A percentile compares a stretch with the other conserved stretches of the same genome.
Conservation (phyloP, 2,888 invertebrate genomes). For the Drosophila paranaensis region DNA sequence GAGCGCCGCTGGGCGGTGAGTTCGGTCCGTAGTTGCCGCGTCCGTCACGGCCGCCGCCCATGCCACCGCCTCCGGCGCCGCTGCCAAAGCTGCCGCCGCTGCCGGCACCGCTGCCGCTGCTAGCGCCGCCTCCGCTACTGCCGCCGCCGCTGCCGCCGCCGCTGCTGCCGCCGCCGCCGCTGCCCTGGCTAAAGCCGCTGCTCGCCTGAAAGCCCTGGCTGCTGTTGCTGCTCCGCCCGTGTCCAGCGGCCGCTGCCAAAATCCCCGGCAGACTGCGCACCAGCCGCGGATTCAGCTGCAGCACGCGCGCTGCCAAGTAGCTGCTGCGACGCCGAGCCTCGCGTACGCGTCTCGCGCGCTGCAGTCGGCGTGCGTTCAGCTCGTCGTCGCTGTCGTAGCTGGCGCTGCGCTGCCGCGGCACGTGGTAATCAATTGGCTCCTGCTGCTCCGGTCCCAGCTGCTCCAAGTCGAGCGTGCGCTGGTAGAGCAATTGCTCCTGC, state of each 20-base stretch:
- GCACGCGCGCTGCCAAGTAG: conserved; percentile 86
- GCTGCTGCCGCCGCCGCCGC: conserved; percentile 57
- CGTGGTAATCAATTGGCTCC: conserved; percentile 95
- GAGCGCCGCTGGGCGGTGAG: conserved; percentile 93
- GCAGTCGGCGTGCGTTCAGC: conserved; percentile 74
- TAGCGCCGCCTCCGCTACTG: conserved; percentile 55
- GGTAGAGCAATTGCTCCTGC: conserved; percentile 83
- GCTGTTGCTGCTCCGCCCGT: conserved; percentile 88
- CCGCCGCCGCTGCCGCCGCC: conserved; percentile 83
- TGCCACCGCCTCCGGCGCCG: conserved; percentile 87
- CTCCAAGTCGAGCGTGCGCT: conserved; percentile 79
- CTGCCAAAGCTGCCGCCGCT: conserved; percentile 87
- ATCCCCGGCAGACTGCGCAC: conserved; percentile 88
- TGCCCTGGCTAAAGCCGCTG: conserved; percentile 73
- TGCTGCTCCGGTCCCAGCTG: conserved; percentile 90
- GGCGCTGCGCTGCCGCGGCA: conserved; percentile 90
- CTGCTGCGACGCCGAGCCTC: conserved; percentile 90
- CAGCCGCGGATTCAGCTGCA: conserved; percentile 80
- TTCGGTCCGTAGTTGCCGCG: conserved; percentile 94
- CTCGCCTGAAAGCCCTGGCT: conserved; percentile 85
- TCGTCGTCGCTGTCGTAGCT: conserved; percentile 82
- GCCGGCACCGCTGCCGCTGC: conserved; percentile 73
- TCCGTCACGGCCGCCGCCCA: conserved; percentile 92
- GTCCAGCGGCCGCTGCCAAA: conserved; percentile 91
- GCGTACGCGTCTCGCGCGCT: conserved; percentile 88